These are phyloP conservation scores for Acanthosepion pharaonis DNA, from an alignment of 2,888 invertebrate genomes.

Conservation along the genomic window DNA sequence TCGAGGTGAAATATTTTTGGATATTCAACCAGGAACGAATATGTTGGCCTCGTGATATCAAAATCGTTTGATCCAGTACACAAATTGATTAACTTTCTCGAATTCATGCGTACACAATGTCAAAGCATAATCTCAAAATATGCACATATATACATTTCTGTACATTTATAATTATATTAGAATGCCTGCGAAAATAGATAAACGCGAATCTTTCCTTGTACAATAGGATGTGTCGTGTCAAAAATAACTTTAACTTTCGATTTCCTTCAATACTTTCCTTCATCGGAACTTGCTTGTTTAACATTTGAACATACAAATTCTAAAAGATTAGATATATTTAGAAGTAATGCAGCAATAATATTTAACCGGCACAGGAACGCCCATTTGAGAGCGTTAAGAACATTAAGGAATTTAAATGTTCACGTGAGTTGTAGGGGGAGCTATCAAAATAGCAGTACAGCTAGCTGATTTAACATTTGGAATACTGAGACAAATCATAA, in stretches of 20 bases:
- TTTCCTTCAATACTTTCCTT: not conserved
- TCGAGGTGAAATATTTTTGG: not conserved
- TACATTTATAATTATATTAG: not conserved
- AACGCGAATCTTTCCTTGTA: not conserved
- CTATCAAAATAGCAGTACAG: no score
- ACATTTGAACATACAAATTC: no score
- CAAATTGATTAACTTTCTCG: not conserved
- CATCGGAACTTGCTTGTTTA: no score
- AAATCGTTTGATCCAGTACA: not conserved
- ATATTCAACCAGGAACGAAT: not conserved
- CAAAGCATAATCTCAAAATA: not conserved
- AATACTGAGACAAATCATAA: no score
- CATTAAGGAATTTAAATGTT: no score
- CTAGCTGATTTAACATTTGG: no score
- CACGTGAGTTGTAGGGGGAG: no score
- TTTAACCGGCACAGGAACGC: no score
- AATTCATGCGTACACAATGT: not conserved
- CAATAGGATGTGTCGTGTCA: not conserved
- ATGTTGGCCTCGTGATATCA: not conserved
- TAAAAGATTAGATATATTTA: no score
- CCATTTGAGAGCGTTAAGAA: no score
- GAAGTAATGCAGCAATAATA: no score
- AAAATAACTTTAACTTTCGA: not conserved
- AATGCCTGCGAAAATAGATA: not conserved
- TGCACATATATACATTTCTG: not conserved